These are phyloP conservation scores for Indri indri DNA, from an alignment of 2,113 vertebrate species.

Conservation along the genomic window DNA sequence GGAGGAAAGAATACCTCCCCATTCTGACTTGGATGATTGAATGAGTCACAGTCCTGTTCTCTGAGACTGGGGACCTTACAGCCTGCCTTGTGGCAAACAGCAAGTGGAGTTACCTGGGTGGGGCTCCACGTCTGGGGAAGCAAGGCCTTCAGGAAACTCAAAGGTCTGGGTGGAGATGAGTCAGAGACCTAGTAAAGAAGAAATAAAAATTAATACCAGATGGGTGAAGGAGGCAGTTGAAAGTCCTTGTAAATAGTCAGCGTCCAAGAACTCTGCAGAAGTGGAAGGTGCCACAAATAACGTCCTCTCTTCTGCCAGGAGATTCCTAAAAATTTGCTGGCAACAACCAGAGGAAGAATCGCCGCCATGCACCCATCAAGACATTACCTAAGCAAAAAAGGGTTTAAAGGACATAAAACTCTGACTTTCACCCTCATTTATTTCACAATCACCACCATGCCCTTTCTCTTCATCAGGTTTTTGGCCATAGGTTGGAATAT, in stretches of 20 bases:
- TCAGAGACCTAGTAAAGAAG: slow-evolving; percentile 39
- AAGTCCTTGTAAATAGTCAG: background rate
- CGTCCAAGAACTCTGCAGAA: background rate
- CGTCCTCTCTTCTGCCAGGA: slow-evolving; percentile 17
- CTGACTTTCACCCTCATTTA: background rate
- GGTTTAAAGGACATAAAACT: background rate
- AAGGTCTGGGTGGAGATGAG: slow-evolving; percentile 46
- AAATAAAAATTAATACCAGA: slow-evolving; percentile 57
- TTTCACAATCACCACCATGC: background rate
- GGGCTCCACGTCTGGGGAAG: background rate
- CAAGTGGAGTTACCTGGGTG: background rate
- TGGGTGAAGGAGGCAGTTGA: background rate
- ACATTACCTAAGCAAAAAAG: background rate
- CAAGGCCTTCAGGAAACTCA: background rate
- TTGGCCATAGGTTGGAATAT: background rate
- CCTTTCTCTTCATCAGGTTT: background rate
- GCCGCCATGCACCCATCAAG: background rate
- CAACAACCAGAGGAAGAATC: background rate
- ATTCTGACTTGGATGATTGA: background rate
- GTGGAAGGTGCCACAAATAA: background rate
- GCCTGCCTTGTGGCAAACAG: background rate
- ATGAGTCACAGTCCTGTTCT: background rate
- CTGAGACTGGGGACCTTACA: background rate
- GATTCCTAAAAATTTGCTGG: background rate
- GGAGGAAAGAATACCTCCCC: background rate